Conservation (phyloP, 53 echinoderm and acorn worm species). For the Pentamera pediparva region DNA sequence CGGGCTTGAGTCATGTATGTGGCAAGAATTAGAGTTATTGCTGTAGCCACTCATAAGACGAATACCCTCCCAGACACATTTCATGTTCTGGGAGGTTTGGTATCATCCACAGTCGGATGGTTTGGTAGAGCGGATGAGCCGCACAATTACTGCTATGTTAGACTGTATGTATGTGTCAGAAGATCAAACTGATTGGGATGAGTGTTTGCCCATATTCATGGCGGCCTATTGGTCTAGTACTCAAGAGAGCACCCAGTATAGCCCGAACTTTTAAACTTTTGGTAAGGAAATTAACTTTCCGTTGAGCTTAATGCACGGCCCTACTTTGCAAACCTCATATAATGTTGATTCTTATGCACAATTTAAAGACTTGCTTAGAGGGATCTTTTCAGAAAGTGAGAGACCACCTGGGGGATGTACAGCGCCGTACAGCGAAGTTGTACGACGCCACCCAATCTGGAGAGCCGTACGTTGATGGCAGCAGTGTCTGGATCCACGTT, state of each 20-base stretch:
- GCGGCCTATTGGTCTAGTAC: not conserved
- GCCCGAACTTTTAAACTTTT: not conserved
- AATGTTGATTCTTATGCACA: not conserved
- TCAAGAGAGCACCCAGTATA: not conserved
- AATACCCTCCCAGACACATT: too few species aligned
- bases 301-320: not conserved
- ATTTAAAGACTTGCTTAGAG: not conserved
- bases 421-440: not conserved
- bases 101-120: conserved; percentile 1
- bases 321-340: not conserved
- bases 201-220: not conserved
- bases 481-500: not conserved
- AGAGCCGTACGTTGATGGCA: not conserved
- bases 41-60: too few species aligned
- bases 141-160: not conserved
- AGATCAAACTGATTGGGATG: not conserved
- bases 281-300: not conserved
- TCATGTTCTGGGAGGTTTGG: too few species aligned
- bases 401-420: not conserved
- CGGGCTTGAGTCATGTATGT: too few species aligned
- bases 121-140: not conserved
- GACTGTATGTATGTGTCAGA: not conserved
- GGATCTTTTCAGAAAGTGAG: not conserved
- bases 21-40: too few species aligned
- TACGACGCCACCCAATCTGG: not conserved